Percentiles rank a stretch among this genome's conserved stretches.
Evolutionary conservation across 92 coral and sea anemone genomes (phyloP).

Genomic region (Actinostola sp.): DNA sequence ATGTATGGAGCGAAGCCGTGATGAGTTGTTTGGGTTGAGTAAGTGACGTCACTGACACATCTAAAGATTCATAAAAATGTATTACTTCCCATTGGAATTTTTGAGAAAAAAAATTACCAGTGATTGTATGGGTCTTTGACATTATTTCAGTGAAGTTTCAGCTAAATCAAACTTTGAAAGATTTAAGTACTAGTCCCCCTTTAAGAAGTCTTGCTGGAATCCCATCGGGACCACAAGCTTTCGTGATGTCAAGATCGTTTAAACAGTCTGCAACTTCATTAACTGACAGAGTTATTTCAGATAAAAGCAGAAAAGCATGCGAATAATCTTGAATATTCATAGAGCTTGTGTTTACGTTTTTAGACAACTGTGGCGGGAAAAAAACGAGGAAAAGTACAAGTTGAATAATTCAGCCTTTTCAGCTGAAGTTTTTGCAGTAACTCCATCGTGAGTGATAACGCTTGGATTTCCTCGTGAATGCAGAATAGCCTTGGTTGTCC

Average conservation of each 20-base stretch:
- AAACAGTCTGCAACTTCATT: slow-evolving; percentile 28
- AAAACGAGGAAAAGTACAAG: slow-evolving; percentile 40
- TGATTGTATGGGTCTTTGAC: too few relatives aligned
- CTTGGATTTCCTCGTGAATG: slow-evolving; percentile 29
- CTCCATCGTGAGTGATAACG: slow-evolving; percentile 28
- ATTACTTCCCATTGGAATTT: too few relatives aligned
- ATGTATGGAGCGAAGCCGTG: too few relatives aligned
- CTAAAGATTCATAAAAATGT: too few relatives aligned
- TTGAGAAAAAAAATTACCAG: too few relatives aligned
- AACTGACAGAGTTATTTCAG: slow-evolving; percentile 18
- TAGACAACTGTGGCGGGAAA: slow-evolving; percentile 12
- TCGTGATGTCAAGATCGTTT: slow-evolving; percentile 34
- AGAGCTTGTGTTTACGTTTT: slow-evolving; percentile 18
- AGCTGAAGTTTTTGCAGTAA: slow-evolving; percentile 24
- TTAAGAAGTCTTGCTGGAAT: slow-evolving; percentile 38
- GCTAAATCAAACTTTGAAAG: too few relatives aligned
- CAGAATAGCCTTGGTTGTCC: slow-evolving; percentile 52
- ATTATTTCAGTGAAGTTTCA: too few relatives aligned
- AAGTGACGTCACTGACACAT: too few relatives aligned
- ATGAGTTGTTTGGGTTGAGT: too few relatives aligned
- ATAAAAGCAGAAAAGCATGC: neutral
- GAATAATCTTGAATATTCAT: slow-evolving; percentile 15
- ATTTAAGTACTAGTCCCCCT: too few relatives aligned
- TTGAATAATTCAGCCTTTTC: slow-evolving; percentile 54
- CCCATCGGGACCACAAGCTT: slow-evolving; percentile 36